phyloP scores from a whole-genome alignment of 2,113 vertebrate species.

The Tichodroma muraria region DNA sequence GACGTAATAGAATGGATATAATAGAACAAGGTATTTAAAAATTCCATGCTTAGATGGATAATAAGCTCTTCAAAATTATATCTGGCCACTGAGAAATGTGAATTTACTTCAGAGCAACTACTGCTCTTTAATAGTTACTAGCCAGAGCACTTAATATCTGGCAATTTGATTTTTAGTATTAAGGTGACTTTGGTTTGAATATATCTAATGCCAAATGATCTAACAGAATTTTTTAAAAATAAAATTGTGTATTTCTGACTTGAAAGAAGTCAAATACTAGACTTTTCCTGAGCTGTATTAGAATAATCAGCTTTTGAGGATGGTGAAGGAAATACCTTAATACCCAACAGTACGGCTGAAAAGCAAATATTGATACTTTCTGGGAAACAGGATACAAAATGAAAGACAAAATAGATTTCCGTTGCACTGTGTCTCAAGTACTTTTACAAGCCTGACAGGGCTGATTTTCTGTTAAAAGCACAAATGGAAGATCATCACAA shows the following conservation, averaged over 20 bases:
- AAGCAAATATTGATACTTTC: conserved; percentile 33
- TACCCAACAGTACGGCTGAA: background rate
- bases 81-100: conserved; percentile 59
- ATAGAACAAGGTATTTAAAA: conserved; percentile 74
- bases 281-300: conserved; percentile 41
- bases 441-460: background rate
- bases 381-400: background rate
- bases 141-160: conserved; percentile 52
- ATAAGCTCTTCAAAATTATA: conserved; percentile 64
- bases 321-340: conserved; percentile 34
- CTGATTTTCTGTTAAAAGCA: background rate
- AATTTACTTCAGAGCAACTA: conserved; percentile 32
- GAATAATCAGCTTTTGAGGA: conserved; percentile 54
- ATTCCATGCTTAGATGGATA: conserved; percentile 70
- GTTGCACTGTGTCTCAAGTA: background rate
- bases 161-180: conserved; percentile 69
- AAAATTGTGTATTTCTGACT: background rate
- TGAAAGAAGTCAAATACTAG: conserved; percentile 16
- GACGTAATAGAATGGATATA: conserved; percentile 64
- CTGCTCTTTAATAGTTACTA: conserved; percentile 59
- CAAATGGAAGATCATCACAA: background rate
- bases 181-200: conserved; percentile 70
- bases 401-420: conserved; percentile 1
- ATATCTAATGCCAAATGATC: conserved; percentile 40
- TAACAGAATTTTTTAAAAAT: background rate